phyloP scores from a whole-genome alignment of 2,888 invertebrate genomes.

The Trichopoda pennipes region DNA sequence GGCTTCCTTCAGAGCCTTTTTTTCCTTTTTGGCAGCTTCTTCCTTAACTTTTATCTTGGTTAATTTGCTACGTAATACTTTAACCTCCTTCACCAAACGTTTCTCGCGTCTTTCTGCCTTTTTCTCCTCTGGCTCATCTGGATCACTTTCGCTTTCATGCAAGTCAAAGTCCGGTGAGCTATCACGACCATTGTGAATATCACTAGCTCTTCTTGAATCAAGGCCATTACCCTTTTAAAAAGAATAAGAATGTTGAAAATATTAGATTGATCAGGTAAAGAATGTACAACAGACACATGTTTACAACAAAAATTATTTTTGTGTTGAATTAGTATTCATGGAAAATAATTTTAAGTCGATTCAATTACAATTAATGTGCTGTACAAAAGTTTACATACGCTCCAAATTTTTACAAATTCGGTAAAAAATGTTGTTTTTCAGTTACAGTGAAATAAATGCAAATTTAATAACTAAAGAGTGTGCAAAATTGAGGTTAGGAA shows the following conservation, averaged over 20 bases:
- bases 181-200: constrained; percentile 81
- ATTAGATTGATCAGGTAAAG: neutral
- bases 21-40: constrained; percentile 88
- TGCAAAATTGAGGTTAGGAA: too few relatives aligned
- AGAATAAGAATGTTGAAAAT: neutral
- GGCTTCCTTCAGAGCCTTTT: constrained; percentile 88
- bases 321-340: too few relatives aligned
- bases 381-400: too few relatives aligned
- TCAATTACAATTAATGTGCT: too few relatives aligned
- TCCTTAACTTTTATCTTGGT: constrained; percentile 85
- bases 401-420: too few relatives aligned
- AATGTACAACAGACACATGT: too few relatives aligned
- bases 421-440: too few relatives aligned
- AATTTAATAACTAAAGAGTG: too few relatives aligned
- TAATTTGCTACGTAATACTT: constrained; percentile 81
- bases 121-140: constrained; percentile 86
- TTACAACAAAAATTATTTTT: too few relatives aligned
- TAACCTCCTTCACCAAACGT: constrained; percentile 82
- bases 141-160: constrained; percentile 85
- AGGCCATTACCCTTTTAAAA: constrained; percentile 75
- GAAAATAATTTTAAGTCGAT: too few relatives aligned
- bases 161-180: constrained; percentile 84
- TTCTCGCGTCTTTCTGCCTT: constrained; percentile 86
- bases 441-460: too few relatives aligned
- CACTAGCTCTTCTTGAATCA: constrained; percentile 79